These are phyloP conservation scores for Anolis apletophallus DNA, from an alignment of 2,797 vertebrate genomes.

Conservation along the genomic window DNA sequence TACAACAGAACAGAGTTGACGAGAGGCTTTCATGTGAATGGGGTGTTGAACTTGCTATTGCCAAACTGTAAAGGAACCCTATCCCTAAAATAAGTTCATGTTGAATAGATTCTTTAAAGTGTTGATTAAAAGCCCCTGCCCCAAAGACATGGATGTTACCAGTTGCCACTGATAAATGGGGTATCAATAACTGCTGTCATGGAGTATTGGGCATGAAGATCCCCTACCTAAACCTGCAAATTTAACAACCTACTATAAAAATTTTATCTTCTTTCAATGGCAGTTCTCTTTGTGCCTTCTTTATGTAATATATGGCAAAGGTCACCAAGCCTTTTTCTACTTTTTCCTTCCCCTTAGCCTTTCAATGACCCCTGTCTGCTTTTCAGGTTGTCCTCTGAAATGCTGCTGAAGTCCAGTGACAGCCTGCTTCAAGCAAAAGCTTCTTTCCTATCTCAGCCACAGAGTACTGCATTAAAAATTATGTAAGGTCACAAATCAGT, in stretches of 20 bases:
- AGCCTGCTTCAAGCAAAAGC: slow-evolving; percentile 48
- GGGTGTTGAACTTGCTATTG: too few relatives aligned
- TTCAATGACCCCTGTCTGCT: slow-evolving; percentile 52
- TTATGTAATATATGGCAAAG: slow-evolving; percentile 15
- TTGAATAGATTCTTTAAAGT: too few relatives aligned
- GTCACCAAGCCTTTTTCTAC: slow-evolving; percentile 2
- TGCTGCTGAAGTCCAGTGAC: slow-evolving; percentile 43
- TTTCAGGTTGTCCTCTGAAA: slow-evolving; percentile 37
- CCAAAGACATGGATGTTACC: too few relatives aligned
- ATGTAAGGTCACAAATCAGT: slow-evolving; percentile 10
- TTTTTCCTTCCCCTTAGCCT: slow-evolving; percentile 42
- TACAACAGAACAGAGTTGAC: not conserved
- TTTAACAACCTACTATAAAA: not conserved
- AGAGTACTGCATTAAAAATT: slow-evolving; percentile 36
- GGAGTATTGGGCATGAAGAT: not conserved
- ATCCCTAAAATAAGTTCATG: too few relatives aligned
- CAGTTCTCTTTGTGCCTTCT: not conserved
- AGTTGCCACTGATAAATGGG: too few relatives aligned
- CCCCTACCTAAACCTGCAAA: not conserved
- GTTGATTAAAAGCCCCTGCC: too few relatives aligned
- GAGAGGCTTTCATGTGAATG: too few relatives aligned
- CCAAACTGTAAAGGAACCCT: too few relatives aligned
- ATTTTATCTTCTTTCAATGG: not conserved
- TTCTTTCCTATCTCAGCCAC: slow-evolving; percentile 37
- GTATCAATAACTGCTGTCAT: not conserved